Percentiles rank a stretch among this genome's conserved stretches.
These are phyloP conservation scores for Acanthisitta chloris DNA, from an alignment of 2,113 vertebrate species.

Conservation along the genomic window DNA sequence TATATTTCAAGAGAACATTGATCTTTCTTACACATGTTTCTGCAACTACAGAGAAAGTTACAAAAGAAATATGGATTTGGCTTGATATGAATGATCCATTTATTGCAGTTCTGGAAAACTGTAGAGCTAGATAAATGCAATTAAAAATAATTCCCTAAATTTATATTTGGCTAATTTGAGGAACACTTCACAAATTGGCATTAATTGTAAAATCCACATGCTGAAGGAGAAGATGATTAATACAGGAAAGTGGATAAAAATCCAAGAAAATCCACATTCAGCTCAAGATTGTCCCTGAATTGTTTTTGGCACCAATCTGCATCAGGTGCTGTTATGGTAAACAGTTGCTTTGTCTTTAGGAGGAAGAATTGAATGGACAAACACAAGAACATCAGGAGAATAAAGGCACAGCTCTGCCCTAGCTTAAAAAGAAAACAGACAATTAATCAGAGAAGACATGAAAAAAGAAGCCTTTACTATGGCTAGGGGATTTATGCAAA, in stretches of 20 bases:
- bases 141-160: background rate
- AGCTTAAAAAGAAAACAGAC: background rate
- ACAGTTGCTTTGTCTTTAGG: background rate
- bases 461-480: background rate
- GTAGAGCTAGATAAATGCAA: background rate
- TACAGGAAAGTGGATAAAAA: background rate
- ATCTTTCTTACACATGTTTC: background rate
- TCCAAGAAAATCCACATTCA: background rate
- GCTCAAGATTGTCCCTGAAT: background rate
- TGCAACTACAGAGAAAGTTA: background rate
- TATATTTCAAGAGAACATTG: background rate
- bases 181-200: background rate
- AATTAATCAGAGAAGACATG: background rate
- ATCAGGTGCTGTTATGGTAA: background rate
- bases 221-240: background rate
- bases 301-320: background rate
- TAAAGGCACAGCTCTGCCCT: background rate
- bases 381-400: background rate
- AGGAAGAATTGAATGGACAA: background rate
- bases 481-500: background rate
- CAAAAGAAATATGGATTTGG: background rate
- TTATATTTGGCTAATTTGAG: background rate
- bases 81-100: background rate
- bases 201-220: background rate
- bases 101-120: background rate